Conservation (phyloP, 2,113 vertebrate genomes). For the Upupa epops region DNA sequence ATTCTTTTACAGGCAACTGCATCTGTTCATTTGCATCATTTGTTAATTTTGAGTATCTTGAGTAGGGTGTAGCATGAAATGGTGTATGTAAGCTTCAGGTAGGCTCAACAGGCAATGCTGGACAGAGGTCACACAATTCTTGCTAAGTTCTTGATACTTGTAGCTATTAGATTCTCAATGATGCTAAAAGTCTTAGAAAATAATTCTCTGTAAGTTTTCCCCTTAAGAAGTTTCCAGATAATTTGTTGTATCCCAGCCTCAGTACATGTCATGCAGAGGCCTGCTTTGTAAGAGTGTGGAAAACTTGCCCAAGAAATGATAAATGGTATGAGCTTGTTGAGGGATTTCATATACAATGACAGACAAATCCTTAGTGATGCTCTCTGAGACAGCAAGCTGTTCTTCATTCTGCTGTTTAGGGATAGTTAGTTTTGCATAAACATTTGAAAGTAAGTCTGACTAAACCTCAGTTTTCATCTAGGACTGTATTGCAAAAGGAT, state of each 20-base stretch:
- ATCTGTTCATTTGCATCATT: not conserved
- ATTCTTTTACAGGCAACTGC: slow-evolving; percentile 4
- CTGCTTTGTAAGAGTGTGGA: not conserved
- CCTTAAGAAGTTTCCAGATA: not conserved
- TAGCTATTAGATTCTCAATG: not conserved
- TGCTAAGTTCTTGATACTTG: not conserved
- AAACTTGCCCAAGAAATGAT: not conserved
- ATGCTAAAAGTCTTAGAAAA: not conserved
- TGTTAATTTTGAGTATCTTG: not conserved
- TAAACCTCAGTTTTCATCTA: not conserved
- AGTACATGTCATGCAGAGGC: not conserved
- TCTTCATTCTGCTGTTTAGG: not conserved
- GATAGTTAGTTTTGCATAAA: not conserved
- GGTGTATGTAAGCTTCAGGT: not conserved
- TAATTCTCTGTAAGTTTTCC: not conserved
- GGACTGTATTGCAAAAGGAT: not conserved
- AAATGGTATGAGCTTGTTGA: not conserved
- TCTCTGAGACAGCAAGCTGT: not conserved
- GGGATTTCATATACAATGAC: not conserved
- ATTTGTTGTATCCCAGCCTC: not conserved
- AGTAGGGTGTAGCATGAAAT: not conserved
- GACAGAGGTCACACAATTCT: not conserved
- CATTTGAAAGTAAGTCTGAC: not conserved
- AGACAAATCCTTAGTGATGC: not conserved
- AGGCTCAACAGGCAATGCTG: not conserved